Evolutionary conservation across 2,888 invertebrate genomes (phyloP), one percentile per base, ranked within the genome.

Genomic region (Chaetogeoica ovagalla): DNA sequence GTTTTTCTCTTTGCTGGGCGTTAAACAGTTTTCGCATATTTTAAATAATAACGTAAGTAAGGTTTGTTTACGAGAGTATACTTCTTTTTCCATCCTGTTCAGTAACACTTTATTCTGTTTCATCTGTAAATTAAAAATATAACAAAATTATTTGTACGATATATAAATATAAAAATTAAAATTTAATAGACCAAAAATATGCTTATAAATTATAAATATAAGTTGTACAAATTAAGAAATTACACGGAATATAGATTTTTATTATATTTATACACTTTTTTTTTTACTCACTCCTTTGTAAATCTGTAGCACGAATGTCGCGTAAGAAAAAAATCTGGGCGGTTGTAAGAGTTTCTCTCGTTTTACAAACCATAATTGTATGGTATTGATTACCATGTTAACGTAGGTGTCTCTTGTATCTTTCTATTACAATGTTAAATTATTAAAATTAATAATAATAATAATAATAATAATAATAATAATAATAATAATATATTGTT

Each of bases 351-450:
- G 79, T 55, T 79, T 79, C 39, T 79, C 79, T 71, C 79, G 79
- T 79, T 79, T 79, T 57, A 79, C 79, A 30, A 79, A 79, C 79
- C 79, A 79, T 37, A 79, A 15, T 63, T 79, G 79, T n/a, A 79
- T 63, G 1, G 79, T 79, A 37, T 79, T 79, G 19, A 79, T 79
- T n/a, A 79, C 65, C 79, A 79, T 79, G 30, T 65, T 79, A 9
- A 79, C 63, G 63, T 70, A 79, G 13, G 79, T 79, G 15, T 79
- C 71, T 71, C 79, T 70, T 55, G 57, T 71, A 52, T 79, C 79
- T 65, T 57, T 71, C 79, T 79, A 63, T 59, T 59, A 68, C 43
- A 68, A 59, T 23, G 52, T 69, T 21, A 77, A 68, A 69, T 60
- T 69, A 59, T 69, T 69, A 68, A 68, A 59, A 76, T 68, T 76